A percentile compares a stretch with the other conserved stretches of the same genome.
phyloP scores from a whole-genome alignment of 2,888 invertebrate genomes.

The Prosapia bicincta region DNA sequence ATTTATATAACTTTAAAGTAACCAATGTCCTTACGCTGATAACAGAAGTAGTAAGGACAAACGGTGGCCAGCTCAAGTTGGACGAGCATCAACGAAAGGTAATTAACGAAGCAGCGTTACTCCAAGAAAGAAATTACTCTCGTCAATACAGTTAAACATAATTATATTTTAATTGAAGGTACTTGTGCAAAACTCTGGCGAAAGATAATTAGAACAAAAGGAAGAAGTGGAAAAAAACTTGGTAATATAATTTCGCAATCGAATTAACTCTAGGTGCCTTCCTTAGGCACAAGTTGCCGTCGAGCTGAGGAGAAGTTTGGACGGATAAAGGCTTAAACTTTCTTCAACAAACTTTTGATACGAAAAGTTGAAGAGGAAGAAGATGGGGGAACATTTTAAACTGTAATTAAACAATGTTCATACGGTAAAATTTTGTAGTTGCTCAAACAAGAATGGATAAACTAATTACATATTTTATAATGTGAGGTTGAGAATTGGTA shows the following conservation, averaged over 20 bases:
- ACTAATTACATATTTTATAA: neutral
- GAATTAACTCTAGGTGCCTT: conserved; percentile 5
- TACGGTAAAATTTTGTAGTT: neutral
- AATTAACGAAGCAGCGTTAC: too few species aligned
- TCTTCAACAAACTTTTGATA: conserved; percentile 14
- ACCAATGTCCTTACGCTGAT: too few species aligned
- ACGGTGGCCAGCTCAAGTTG: too few species aligned
- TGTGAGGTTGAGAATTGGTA: too few species aligned
- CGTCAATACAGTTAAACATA: neutral
- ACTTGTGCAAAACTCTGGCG: neutral
- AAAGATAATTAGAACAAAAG: neutral
- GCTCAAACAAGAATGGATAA: neutral
- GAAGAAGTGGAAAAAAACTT: neutral
- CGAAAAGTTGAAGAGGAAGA: conserved; percentile 8
- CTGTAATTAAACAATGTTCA: conserved; percentile 16
- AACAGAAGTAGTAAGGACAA: too few species aligned
- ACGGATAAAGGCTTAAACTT: conserved; percentile 4
- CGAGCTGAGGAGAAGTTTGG: neutral
- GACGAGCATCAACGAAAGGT: too few species aligned
- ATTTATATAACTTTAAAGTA: too few species aligned
- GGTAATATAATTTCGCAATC: neutral
- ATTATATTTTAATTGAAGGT: neutral
- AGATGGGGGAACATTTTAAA: conserved; percentile 8
- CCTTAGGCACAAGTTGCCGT: too few species aligned
- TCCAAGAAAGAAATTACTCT: neutral